Conservation (phyloP, 2,888 invertebrate genomes). For the Thalpophila matura region DNA sequence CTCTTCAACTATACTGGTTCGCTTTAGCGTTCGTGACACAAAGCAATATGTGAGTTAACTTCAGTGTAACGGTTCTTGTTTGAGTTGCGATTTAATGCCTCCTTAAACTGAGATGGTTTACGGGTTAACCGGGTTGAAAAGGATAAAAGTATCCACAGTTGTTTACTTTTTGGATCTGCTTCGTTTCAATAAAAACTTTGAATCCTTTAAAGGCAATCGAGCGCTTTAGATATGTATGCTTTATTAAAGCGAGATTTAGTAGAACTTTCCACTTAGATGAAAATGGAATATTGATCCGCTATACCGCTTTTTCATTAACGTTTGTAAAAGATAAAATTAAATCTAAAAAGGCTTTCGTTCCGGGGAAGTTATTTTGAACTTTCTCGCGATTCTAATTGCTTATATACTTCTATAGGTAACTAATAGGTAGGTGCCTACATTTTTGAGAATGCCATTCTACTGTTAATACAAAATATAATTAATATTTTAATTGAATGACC, state of each 20-base stretch:
- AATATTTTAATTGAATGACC: constrained; percentile 43
- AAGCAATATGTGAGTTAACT: constrained; percentile 91
- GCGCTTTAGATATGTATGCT: constrained; percentile 71
- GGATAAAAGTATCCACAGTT: constrained; percentile 87
- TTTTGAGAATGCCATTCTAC: background rate
- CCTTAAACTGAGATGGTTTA: constrained; percentile 91
- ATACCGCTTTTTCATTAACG: constrained; percentile 57
- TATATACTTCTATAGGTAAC: background rate
- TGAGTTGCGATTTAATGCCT: constrained; percentile 91
- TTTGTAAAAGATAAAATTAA: constrained; percentile 41
- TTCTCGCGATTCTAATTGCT: constrained; percentile 15
- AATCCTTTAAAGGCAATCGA: constrained; percentile 80
- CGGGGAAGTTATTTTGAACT: constrained; percentile 27
- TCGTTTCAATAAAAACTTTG: constrained; percentile 85
- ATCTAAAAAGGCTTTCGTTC: constrained; percentile 31
- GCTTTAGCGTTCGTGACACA: constrained; percentile 90
- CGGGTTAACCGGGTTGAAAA: constrained; percentile 89
- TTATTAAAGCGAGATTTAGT: constrained; percentile 68
- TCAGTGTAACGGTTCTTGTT: constrained; percentile 90
- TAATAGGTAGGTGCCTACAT: background rate
- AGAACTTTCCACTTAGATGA: constrained; percentile 63
- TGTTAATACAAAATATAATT: constrained; percentile 24
- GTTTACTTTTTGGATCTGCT: constrained; percentile 86
- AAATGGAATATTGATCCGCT: constrained; percentile 65
- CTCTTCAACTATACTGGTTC: constrained; percentile 82